phyloP scores from a whole-genome alignment of 2,888 invertebrate species.

The Euzetes globulus region DNA sequence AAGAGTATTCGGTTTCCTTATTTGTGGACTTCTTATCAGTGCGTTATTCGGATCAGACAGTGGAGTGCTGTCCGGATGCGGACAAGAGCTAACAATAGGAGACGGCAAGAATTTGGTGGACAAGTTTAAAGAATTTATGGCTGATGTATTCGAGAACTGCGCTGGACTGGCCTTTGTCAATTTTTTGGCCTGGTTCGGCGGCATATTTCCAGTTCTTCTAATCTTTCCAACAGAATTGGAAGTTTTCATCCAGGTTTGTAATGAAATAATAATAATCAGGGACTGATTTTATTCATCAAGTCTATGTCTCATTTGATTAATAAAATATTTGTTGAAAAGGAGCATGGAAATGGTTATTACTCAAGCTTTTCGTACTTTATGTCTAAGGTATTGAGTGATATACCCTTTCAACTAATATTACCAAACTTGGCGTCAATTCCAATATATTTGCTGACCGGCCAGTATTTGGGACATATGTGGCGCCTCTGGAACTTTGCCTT shows the following conservation, averaged over 20 bases:
- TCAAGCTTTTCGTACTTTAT: slow-evolving; percentile 71
- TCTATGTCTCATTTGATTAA: not conserved
- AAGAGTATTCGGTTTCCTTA: not conserved
- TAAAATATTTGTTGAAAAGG: slow-evolving; percentile 56
- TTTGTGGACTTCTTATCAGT: not conserved
- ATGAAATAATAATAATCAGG: not conserved
- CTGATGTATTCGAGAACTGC: too few relatives aligned
- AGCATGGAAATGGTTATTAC: slow-evolving; percentile 86
- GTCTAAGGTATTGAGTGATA: slow-evolving; percentile 67
- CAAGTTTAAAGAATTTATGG: too few relatives aligned
- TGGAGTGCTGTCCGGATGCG: too few relatives aligned
- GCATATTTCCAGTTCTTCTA: slow-evolving; percentile 3
- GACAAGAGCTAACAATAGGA: too few relatives aligned
- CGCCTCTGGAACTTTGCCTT: slow-evolving; percentile 50
- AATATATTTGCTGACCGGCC: slow-evolving; percentile 81
- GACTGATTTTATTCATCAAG: too few relatives aligned
- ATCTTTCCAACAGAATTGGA: not conserved
- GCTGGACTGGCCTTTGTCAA: not conserved
- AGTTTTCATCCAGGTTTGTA: not conserved
- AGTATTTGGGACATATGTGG: slow-evolving; percentile 57
- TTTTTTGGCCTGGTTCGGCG: not conserved
- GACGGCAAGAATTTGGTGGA: too few relatives aligned
- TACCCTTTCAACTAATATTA: slow-evolving; percentile 56
- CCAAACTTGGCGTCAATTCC: not conserved
- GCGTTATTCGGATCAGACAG: too few relatives aligned